Base-by-base conservation (phyloP, 2,797 vertebrate species). In the Channallabes apus region DNA sequence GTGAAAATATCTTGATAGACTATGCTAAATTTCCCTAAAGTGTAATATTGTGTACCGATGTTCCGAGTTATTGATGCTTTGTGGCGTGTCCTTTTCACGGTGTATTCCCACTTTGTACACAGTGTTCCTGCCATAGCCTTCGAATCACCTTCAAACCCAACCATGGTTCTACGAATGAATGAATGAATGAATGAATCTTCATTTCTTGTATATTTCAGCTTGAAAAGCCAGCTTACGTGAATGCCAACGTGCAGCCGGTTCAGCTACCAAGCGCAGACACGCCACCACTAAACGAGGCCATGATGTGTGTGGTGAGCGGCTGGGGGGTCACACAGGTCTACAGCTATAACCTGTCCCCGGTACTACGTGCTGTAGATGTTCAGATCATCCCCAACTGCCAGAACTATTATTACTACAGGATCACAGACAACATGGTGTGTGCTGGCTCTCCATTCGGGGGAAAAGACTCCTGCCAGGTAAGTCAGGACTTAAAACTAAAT, bases 381-480 rank as follows among this genome's bases (percentile, higher is more conserved):
- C 68, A 93, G 46, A 84, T 94, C 84, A 93, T 95, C 51, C 20
- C 89, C 12, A 86, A 88, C 67, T 96, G 95, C 89, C 90, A 92
- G 89, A 87, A 87, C 81, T 95, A 92, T 90, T 96, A 96, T 91
- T 93, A 91, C 91, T 94, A 92, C 91, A 93, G 91, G 89, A 87
- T 94, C 88, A 94, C 94, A 17, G 32, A 90, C 0, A 96, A 95
- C 91, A 96, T 95, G 94, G 75, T 96, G 71, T 96, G 94, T 71
- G 95, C 95, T 0, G 94, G 94, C 32, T 93, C 91, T 2, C 14
- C 14, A 18, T 12, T 4, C 1, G 95, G 95, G 0, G 94, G 94
- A 32, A 96, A 91, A 88, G 95, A 96, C 89, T 94, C 95, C 11
- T 96, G 95, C 88, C 94, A 94, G 94, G 95, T 96, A 87, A 93